phyloP scores from a whole-genome alignment of 1,140 invertebrate genomes.

The Anthonomus grandis region DNA sequence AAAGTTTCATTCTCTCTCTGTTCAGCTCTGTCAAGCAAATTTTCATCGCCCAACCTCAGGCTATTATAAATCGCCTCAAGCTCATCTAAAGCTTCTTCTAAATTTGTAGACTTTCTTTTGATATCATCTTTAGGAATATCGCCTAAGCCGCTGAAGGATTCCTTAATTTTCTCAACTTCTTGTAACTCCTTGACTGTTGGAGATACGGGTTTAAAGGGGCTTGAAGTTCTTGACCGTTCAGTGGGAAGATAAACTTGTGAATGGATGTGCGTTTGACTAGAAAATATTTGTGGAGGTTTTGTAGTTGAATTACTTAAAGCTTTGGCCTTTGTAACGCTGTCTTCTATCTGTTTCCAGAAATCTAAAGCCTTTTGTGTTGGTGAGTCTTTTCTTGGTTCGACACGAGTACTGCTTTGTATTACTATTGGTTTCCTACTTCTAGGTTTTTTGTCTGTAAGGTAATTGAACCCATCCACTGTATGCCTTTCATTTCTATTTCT shows the following conservation, averaged over 20 bases:
- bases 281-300: slow-evolving; percentile 43
- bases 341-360: slow-evolving; percentile 62
- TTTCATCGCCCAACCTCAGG: slow-evolving; percentile 75
- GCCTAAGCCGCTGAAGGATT: slow-evolving; percentile 24
- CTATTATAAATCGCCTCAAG: slow-evolving; percentile 87
- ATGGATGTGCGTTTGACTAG: slow-evolving; percentile 42
- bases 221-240: slow-evolving; percentile 17
- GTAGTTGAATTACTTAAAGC: background rate
- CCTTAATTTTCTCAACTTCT: background rate
- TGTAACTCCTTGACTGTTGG: slow-evolving; percentile 16
- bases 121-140: slow-evolving; percentile 30
- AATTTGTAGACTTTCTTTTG: slow-evolving; percentile 61
- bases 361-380: slow-evolving; percentile 51
- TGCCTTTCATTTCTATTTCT: slow-evolving; percentile 19
- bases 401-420: slow-evolving; percentile 35
- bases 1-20: slow-evolving; percentile 64
- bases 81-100: slow-evolving; percentile 83
- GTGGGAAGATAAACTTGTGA: slow-evolving; percentile 43
- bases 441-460: slow-evolving; percentile 64
- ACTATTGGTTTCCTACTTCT: slow-evolving; percentile 62
- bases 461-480: slow-evolving; percentile 53
- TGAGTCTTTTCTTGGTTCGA: slow-evolving; percentile 23
- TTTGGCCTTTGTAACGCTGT: slow-evolving; percentile 44
- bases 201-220: slow-evolving; percentile 40
- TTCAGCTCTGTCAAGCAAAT: slow-evolving; percentile 73